Percentiles rank a stretch among this genome's conserved stretches.
Conservation (phyloP, 2,888 invertebrate species). For the Ophion costatus region DNA sequence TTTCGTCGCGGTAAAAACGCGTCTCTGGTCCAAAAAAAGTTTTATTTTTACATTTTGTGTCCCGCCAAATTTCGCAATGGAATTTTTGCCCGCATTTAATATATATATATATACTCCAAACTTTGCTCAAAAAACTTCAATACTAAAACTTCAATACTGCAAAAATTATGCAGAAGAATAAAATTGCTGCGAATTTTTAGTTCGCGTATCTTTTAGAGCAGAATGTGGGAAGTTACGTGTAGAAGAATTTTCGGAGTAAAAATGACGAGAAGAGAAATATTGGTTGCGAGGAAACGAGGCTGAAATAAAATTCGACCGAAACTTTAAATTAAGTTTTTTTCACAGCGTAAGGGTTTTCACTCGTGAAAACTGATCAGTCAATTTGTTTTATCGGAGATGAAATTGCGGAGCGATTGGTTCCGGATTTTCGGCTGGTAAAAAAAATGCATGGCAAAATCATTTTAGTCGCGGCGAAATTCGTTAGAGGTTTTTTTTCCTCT, state of each 20-base stretch:
- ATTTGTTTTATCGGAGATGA: too few relatives aligned
- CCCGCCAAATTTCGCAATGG: not conserved
- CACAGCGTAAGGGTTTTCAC: too few relatives aligned
- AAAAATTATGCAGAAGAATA: not conserved
- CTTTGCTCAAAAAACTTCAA: too few relatives aligned
- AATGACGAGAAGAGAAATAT: not conserved
- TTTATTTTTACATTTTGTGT: not conserved
- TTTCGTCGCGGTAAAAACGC: constrained; percentile 12
- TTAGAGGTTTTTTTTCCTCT: too few relatives aligned
- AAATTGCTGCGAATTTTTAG: not conserved
- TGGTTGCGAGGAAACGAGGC: not conserved
- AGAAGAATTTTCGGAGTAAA: not conserved
- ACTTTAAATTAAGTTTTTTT: too few relatives aligned
- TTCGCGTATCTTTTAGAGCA: not conserved
- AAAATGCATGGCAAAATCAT: too few relatives aligned
- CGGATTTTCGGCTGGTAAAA: too few relatives aligned
- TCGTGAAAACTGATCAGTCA: too few relatives aligned
- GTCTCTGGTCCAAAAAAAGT: constrained; percentile 6
- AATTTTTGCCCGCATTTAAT: not conserved
- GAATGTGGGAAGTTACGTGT: not conserved
- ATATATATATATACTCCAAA: not conserved
- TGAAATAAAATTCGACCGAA: not conserved
- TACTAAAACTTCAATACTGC: too few relatives aligned
- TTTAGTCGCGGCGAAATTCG: too few relatives aligned
- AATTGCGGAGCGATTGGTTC: too few relatives aligned